Conservation (phyloP, 2,888 invertebrate genomes). For the Lumbricus terrestris region DNA sequence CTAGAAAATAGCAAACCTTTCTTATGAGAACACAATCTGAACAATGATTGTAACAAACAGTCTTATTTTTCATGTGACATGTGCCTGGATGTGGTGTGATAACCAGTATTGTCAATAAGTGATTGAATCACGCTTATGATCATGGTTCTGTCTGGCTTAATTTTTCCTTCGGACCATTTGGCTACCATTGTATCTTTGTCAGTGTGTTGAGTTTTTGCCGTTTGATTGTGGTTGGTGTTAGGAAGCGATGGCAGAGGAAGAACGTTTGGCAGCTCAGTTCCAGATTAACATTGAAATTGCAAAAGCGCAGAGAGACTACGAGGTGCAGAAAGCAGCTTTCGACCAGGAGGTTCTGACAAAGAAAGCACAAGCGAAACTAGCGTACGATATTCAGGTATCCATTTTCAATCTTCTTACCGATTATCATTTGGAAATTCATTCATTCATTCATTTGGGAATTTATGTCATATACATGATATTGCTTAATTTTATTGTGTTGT, state of each 20-base stretch:
- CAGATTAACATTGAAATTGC: constrained; percentile 95
- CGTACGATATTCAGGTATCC: constrained; percentile 58
- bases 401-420: neutral
- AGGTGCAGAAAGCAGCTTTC: constrained; percentile 92
- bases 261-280: constrained; percentile 89
- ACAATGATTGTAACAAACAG: too few species aligned
- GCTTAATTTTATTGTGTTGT: too few species aligned
- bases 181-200: neutral
- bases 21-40: too few species aligned
- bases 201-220: neutral
- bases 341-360: constrained; percentile 94
- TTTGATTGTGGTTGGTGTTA: constrained; percentile 35
- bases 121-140: too few species aligned
- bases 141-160: too few species aligned
- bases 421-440: neutral
- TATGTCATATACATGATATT: too few species aligned
- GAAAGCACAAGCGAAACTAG: constrained; percentile 63
- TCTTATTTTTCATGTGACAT: too few species aligned
- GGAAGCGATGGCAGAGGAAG: constrained; percentile 94
- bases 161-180: too few species aligned
- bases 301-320: constrained; percentile 92
- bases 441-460: too few species aligned
- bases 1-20: too few species aligned
- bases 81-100: too few species aligned
- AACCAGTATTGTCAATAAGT: too few species aligned